These are phyloP conservation scores for Psittacula cyanocephala DNA, from an alignment of 2,113 vertebrate species.

Conservation along the genomic window DNA sequence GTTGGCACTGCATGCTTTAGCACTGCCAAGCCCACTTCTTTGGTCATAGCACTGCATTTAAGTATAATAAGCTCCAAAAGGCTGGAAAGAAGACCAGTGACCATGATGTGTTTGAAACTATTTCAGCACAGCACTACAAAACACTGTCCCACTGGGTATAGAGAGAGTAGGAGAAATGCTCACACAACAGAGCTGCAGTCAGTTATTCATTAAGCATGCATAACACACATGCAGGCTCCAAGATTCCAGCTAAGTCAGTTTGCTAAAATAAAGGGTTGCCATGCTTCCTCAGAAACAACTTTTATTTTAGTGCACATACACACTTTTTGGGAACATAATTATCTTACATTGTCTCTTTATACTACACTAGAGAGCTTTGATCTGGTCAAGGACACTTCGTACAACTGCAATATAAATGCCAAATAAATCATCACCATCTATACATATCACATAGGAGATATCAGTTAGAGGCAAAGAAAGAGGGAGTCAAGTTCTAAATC, in stretches of 20 bases:
- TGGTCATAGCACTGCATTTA: neutral
- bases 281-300: neutral
- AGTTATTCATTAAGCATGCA: neutral
- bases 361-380: neutral
- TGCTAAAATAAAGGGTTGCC: neutral
- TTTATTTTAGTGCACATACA: neutral
- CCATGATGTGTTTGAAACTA: neutral
- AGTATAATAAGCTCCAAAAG: neutral
- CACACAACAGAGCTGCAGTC: neutral
- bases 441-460: neutral
- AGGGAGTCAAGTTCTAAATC: neutral
- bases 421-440: neutral
- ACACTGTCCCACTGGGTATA: neutral
- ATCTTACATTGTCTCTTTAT: neutral
- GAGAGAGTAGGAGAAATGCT: neutral
- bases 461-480: neutral
- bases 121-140: neutral
- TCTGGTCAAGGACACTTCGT: neutral
- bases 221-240: rapidly evolving
- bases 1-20: neutral
- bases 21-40: neutral
- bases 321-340: neutral
- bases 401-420: neutral
- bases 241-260: neutral
- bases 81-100: neutral